Conservation (phyloP, 2,888 invertebrate species). For the Drosophila eohydei region DNA sequence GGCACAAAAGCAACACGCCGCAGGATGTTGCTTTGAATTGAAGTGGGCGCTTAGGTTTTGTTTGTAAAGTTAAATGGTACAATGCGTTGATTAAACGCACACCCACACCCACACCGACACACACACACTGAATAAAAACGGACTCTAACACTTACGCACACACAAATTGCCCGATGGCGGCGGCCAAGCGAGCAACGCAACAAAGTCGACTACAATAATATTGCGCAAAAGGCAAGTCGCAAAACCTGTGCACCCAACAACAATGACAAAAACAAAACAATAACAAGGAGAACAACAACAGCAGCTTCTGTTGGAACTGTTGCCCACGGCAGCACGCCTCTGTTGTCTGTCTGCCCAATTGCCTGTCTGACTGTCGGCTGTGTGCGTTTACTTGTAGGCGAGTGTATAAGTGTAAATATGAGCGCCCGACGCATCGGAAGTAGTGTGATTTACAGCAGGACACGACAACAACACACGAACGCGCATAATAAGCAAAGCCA, state of each 20-base stretch:
- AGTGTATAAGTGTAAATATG: slow-evolving; percentile 42
- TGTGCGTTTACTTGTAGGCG: slow-evolving; percentile 29
- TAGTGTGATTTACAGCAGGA: slow-evolving; percentile 77
- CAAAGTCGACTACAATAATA: slow-evolving; percentile 69
- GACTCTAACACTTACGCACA: slow-evolving; percentile 13
- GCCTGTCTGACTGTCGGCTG: slow-evolving; percentile 26
- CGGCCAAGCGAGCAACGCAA: slow-evolving; percentile 49
- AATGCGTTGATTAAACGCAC: slow-evolving; percentile 79
- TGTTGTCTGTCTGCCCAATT: slow-evolving; percentile 18
- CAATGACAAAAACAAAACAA: slow-evolving; percentile 32
- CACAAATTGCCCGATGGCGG: slow-evolving; percentile 46
- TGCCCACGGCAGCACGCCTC: slow-evolving; percentile 47
- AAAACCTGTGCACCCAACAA: slow-evolving; percentile 52
- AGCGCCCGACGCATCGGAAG: slow-evolving; percentile 63
- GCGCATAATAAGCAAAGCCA: slow-evolving; percentile 67
- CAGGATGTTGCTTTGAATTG: slow-evolving; percentile 32
- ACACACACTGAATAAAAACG: slow-evolving; percentile 7
- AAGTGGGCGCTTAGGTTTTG: slow-evolving; percentile 47
- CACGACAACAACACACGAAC: slow-evolving; percentile 29
- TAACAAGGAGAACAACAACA: slow-evolving; percentile 1
- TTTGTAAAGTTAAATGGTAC: slow-evolving; percentile 75
- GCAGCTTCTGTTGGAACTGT: slow-evolving; percentile 45
- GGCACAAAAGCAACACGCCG: slow-evolving; percentile 21
- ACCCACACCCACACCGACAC: slow-evolving; percentile 35
- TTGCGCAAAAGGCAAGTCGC: slow-evolving; percentile 44